Base-by-base conservation (phyloP, 2,113 vertebrate genomes). In the Aptenodytes forsteri region DNA sequence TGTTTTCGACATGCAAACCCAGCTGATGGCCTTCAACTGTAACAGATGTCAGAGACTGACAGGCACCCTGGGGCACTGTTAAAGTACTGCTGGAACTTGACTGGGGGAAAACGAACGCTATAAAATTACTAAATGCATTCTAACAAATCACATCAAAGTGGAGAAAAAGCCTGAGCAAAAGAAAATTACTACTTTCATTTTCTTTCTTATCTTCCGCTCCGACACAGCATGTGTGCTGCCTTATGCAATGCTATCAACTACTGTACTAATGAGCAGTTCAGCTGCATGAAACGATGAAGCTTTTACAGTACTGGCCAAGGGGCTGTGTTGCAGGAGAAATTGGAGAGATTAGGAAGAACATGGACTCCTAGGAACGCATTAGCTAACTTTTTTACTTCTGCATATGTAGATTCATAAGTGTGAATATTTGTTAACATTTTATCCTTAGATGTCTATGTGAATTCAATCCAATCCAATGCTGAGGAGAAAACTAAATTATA, bases 141-240 rank as follows among this genome's bases (percentile, higher is more conserved):
- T 58, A 95, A 93, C 89, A 92, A 96, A 97, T 94, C 89, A 84
- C 76, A 87, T 96, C 72, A 77, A 88, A 91, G 85, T 0, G n/a
- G 80, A 83, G 83, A 77, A 90, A 85, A 91, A 89, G 59, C 65
- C 47, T 18, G 76, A 83, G 76, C 87, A 44, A 44, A 67, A 75
- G 89, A 85, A 97, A 97, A 97, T 96, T 78, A 46, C 87, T 78
- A 5, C 89, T 96, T 97, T 84, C 54, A 86, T 98, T 97, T 96
- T 70, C 76, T 80, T 87, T 65, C 84, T 86, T 66, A 23, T 49
- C 88, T 64, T 6, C 44, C 0, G 5, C 76, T 77, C 34, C 5
- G 4, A 16, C 81, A 2, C 71, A 23, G 80, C 15, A 46, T 20
- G 86, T 54, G 40, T 16, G 52, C 66, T 71, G 88, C 86, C 10